Percentiles rank a stretch among this genome's conserved stretches.
phyloP scores from a whole-genome alignment of 1,140 invertebrate genomes.

The Ceratoteleas bidentatus region DNA sequence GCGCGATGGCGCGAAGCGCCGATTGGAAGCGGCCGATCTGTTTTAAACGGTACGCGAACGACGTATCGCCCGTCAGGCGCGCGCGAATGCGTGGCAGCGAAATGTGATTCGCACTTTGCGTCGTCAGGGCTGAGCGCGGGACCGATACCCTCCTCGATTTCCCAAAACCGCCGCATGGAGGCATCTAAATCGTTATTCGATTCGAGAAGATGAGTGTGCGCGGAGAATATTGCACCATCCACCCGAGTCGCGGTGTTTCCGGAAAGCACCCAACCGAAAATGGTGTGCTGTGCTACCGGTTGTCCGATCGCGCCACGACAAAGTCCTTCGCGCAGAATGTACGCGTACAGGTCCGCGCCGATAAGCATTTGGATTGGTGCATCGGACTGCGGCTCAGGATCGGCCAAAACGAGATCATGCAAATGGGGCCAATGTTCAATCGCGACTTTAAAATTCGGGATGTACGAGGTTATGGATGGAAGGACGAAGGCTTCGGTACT shows the following conservation, averaged over 20 bases:
- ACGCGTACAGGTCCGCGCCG: slow-evolving; percentile 1
- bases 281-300: slow-evolving; percentile 1
- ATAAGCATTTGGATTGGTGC: not conserved
- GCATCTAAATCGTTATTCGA: too few species aligned
- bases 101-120: not conserved
- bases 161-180: too few species aligned
- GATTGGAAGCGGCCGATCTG: not conserved
- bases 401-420: not conserved
- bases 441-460: not conserved
- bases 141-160: not conserved
- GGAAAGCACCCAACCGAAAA: slow-evolving; percentile 1
- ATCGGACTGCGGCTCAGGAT: not conserved
- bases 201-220: not conserved
- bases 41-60: not conserved
- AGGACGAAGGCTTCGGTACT: not conserved
- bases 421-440: slow-evolving; percentile 1
- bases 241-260: not conserved
- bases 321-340: not conserved
- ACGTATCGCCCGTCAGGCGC: slow-evolving; percentile 1
- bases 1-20: not conserved
- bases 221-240: not conserved
- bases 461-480: not conserved
- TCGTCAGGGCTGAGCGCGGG: not conserved
- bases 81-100: not conserved
- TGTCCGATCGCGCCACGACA: not conserved